Conservation (phyloP, 2,888 invertebrate genomes). For the Ellobium chinense region DNA sequence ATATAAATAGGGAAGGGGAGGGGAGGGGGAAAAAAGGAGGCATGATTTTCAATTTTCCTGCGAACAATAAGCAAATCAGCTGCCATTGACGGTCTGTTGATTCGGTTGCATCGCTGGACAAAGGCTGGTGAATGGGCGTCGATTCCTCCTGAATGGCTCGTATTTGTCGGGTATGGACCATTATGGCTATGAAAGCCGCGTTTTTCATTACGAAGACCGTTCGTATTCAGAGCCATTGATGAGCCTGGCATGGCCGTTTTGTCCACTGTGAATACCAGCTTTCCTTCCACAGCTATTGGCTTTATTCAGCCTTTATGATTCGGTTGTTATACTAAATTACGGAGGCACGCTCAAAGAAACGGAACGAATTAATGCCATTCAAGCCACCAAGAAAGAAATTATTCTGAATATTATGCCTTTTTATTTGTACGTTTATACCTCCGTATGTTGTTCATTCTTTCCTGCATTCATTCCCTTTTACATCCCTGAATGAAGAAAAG, state of each 20-base stretch:
- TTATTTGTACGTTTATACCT: background rate
- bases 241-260: constrained; percentile 49
- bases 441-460: background rate
- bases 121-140: constrained; percentile 69
- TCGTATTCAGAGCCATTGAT: constrained; percentile 56
- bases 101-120: constrained; percentile 72
- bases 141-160: constrained; percentile 67
- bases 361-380: constrained; percentile 51
- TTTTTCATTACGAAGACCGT: constrained; percentile 63
- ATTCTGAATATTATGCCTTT: constrained; percentile 28
- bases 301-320: constrained; percentile 53
- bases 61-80: constrained; percentile 73
- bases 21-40: constrained; percentile 59
- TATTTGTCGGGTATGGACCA: constrained; percentile 73
- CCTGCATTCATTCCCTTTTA: no score
- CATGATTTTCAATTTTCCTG: constrained; percentile 77
- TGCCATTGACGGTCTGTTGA: constrained; percentile 72
- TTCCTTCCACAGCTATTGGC: constrained; percentile 50
- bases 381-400: constrained; percentile 38
- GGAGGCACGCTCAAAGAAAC: constrained; percentile 47
- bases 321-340: constrained; percentile 54
- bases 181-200: constrained; percentile 69
- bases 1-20: constrained; percentile 58
- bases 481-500: no score
- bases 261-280: constrained; percentile 61